phyloP scores from a whole-genome alignment of 1,140 invertebrate genomes.

The Helicoverpa armigera region DNA sequence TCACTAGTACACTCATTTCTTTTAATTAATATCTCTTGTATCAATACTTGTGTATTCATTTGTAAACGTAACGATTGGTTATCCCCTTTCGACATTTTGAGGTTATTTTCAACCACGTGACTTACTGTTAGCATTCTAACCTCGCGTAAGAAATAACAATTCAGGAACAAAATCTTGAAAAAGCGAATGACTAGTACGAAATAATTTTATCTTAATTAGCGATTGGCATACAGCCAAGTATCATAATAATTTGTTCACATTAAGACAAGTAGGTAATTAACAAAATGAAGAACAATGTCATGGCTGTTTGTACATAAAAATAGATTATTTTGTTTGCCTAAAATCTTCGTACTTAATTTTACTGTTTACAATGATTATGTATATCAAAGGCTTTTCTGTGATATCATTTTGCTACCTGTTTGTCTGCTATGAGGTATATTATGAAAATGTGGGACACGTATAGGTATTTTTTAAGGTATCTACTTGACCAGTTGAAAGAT shows the following conservation, averaged over 20 bases:
- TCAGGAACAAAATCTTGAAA: slow-evolving; percentile 30
- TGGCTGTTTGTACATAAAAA: slow-evolving; percentile 5
- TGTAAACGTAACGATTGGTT: too few species aligned
- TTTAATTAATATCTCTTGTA: too few species aligned
- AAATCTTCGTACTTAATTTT: neutral
- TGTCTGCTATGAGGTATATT: neutral
- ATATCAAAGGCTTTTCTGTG: neutral
- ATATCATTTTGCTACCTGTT: neutral
- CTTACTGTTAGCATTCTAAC: neutral
- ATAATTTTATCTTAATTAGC: slow-evolving; percentile 14
- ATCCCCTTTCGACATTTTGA: neutral
- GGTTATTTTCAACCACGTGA: neutral
- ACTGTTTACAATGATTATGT: neutral
- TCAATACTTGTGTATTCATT: too few species aligned
- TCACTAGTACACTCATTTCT: neutral
- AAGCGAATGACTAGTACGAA: slow-evolving; percentile 38
- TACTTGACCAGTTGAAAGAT: too few species aligned
- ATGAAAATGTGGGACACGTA: too few species aligned
- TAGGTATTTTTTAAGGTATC: too few species aligned
- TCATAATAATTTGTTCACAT: neutral
- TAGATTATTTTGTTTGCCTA: too few species aligned
- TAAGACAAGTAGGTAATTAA: neutral
- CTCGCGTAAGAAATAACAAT: neutral
- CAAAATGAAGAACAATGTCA: slow-evolving; percentile 12
- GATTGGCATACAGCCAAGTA: slow-evolving; percentile 10